Conservation (phyloP, 2,888 invertebrate species). For the Lasioglossum oenotherae region DNA sequence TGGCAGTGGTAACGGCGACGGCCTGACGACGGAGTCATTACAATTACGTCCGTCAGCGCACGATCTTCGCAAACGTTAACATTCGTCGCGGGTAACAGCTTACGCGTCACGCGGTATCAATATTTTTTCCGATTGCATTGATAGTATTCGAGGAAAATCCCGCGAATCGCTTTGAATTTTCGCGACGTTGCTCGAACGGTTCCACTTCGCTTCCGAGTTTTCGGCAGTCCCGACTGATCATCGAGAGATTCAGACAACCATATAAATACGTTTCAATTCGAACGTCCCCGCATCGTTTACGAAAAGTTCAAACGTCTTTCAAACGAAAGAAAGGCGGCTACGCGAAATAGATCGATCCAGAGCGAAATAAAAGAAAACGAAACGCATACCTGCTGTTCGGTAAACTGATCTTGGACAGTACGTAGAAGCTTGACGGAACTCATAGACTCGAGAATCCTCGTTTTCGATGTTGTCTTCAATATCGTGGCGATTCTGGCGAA, state of each 20-base stretch:
- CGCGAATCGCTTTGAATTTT: not conserved
- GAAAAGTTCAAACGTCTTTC: not conserved
- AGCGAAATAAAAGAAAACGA: not conserved
- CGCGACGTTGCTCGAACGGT: not conserved
- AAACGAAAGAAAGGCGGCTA: not conserved
- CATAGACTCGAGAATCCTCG: slow-evolving; percentile 39
- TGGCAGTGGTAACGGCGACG: not conserved
- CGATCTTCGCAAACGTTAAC: not conserved
- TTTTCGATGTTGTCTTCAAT: slow-evolving; percentile 26
- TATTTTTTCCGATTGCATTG: not conserved
- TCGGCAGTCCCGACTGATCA: not conserved
- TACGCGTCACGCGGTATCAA: not conserved
- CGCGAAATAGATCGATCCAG: not conserved
- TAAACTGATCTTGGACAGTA: slow-evolving; percentile 20
- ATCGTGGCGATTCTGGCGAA: slow-evolving; percentile 33
- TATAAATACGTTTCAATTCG: not conserved
- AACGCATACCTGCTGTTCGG: slow-evolving; percentile 28
- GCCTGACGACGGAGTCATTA: not conserved
- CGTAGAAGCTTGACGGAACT: slow-evolving; percentile 27
- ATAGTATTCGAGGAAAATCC: not conserved
- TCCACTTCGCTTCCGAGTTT: not conserved
- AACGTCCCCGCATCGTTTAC: not conserved
- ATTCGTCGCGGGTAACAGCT: not conserved
- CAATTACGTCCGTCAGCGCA: not conserved
- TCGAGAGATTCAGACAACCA: no score